These are phyloP conservation scores for Sericinus montela DNA, from an alignment of 2,888 invertebrate species.

Conservation along the genomic window DNA sequence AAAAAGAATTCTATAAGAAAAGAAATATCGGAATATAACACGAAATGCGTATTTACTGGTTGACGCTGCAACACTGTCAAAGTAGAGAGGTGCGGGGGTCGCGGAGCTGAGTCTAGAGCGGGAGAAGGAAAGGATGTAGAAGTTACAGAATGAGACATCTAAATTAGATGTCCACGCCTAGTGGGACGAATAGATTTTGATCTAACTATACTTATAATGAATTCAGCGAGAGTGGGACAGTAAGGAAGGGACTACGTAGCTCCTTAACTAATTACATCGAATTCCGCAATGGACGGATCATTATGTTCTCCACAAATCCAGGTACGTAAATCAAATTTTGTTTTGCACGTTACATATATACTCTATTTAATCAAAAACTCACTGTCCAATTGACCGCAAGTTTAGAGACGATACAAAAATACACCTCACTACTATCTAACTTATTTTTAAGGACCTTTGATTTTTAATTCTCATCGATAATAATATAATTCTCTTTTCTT, in stretches of 20 bases:
- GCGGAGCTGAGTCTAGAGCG: conserved; percentile 31
- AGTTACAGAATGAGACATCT: not conserved
- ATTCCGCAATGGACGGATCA: conserved; percentile 70
- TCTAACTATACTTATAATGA: not conserved
- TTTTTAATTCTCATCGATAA: conserved; percentile 36
- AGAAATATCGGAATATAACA: too few species aligned
- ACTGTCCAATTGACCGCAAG: conserved; percentile 57
- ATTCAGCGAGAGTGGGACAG: conserved; percentile 13
- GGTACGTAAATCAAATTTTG: conserved; percentile 58
- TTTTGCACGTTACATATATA: conserved; percentile 24
- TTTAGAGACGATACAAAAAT: conserved; percentile 66
- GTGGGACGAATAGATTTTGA: not conserved
- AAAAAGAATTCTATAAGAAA: too few species aligned
- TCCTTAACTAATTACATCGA: conserved; percentile 57
- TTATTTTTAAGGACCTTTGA: conserved; percentile 50
- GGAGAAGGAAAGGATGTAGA: conserved; percentile 1
- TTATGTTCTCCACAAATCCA: conserved; percentile 48
- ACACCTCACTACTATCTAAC: conserved; percentile 62
- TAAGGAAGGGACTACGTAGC: conserved; percentile 41
- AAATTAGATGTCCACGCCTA: not conserved
- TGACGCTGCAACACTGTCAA: not conserved
- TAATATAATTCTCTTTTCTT: not conserved
- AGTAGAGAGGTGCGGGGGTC: conserved; percentile 42
- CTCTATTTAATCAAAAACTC: conserved; percentile 26
- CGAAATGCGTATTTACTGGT: not conserved